These are phyloP conservation scores for Oceanites oceanicus DNA, from an alignment of 2,113 vertebrate genomes.

Conservation along the genomic window DNA sequence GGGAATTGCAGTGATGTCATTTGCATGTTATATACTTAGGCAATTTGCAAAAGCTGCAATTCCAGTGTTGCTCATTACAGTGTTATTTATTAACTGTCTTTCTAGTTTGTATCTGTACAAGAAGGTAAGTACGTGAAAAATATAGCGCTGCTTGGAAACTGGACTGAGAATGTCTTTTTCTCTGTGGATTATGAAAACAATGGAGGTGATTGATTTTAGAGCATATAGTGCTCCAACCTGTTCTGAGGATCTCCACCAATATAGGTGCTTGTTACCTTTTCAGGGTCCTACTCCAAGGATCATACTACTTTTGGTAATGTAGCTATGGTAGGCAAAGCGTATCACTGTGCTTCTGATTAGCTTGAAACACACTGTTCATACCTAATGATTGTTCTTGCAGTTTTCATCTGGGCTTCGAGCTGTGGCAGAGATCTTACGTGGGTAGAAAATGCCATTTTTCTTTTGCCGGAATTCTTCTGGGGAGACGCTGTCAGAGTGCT, in stretches of 20 bases:
- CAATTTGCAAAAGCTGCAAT: not conserved
- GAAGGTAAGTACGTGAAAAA: not conserved
- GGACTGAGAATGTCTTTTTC: not conserved
- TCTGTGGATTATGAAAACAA: not conserved
- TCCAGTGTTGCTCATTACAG: not conserved
- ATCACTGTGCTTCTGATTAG: not conserved
- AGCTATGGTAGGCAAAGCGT: not conserved
- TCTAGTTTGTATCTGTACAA: not conserved
- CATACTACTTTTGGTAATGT: not conserved
- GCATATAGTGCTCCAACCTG: not conserved
- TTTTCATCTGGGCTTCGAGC: not conserved
- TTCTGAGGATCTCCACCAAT: not conserved
- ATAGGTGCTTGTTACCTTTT: not conserved
- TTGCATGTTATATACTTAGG: not conserved
- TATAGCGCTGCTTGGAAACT: not conserved
- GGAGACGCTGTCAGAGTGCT: slow-evolving; percentile 21
- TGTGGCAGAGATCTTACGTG: not conserved
- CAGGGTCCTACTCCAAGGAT: not conserved
- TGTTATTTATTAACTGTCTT: not conserved
- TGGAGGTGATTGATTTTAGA: not conserved
- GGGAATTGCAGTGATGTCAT: not conserved
- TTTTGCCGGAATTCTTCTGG: not conserved
- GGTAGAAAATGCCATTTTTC: slow-evolving; percentile 27
- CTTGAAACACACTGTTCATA: not conserved
- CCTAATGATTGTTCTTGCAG: not conserved